Conservation (phyloP, 2,797 vertebrate genomes). For the Florisuga fusca region DNA sequence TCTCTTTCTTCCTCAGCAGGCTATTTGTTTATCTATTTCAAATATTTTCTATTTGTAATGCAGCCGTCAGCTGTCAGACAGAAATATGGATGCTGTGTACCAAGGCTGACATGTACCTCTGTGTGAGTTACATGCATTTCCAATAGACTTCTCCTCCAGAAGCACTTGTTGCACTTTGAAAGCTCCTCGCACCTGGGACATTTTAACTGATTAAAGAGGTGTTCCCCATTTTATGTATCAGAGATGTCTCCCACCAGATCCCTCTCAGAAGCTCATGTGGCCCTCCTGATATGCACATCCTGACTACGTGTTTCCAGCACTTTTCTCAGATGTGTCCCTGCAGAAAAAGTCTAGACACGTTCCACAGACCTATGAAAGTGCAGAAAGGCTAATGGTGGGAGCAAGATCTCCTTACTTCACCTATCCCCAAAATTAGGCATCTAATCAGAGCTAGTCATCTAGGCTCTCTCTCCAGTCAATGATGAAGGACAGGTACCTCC, state of each 20-base stretch:
- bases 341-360: neutral
- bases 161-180: neutral
- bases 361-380: neutral
- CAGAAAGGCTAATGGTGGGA: neutral
- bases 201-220: neutral
- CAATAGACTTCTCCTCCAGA: neutral
- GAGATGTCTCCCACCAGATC: neutral
- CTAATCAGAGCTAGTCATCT: slow-evolving; percentile 44
- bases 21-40: neutral
- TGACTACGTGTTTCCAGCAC: neutral
- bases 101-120: neutral
- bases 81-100: neutral
- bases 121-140: accelerated
- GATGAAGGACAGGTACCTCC: neutral
- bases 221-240: neutral
- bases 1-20: neutral
- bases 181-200: neutral
- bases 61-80: neutral
- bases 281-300: neutral
- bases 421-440: neutral
- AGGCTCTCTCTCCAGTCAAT: neutral
- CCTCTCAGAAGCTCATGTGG: neutral
- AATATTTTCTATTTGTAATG: neutral
- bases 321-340: neutral
- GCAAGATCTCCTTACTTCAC: neutral